Percentiles rank a stretch among this genome's conserved stretches.
Evolutionary conservation across 2,113 vertebrate genomes (phyloP).

Genomic region (Albula glossodonta): DNA sequence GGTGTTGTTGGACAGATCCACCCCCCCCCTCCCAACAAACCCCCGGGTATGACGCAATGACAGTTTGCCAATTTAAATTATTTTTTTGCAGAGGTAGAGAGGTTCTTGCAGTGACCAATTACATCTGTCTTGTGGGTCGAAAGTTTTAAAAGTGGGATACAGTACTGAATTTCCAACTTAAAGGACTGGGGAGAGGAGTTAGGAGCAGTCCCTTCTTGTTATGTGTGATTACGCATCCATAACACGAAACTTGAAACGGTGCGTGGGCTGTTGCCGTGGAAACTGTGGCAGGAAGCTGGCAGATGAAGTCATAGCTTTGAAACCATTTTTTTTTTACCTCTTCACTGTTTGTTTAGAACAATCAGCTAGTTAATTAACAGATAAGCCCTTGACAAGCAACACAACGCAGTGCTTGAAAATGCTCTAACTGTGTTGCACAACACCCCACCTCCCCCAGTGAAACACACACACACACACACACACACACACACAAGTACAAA

Average conservation of each 20-base stretch:
- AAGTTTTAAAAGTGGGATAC: too few relatives aligned
- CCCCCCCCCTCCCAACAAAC: too few relatives aligned
- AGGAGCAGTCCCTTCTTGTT: background rate
- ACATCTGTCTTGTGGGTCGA: too few relatives aligned
- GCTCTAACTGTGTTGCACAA: background rate
- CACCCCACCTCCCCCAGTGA: background rate
- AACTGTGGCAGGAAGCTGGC: background rate
- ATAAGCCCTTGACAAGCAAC: background rate
- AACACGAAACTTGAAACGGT: background rate
- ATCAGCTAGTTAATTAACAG: constrained; percentile 25
- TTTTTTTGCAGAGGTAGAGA: background rate
- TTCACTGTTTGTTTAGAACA: constrained; percentile 10
- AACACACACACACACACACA: background rate
- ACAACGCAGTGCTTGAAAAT: background rate
- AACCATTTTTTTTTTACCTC: constrained; percentile 9
- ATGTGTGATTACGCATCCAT: background rate
- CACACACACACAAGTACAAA: background rate
- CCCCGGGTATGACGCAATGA: too few relatives aligned
- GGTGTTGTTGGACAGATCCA: too few relatives aligned
- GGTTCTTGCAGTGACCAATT: background rate
- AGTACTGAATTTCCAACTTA: too few relatives aligned
- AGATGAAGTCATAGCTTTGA: constrained; percentile 11
- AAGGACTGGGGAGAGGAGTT: background rate
- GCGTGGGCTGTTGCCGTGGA: constrained; percentile 25
- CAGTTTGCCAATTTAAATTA: background rate